A percentile compares a stretch with the other conserved stretches of the same genome.
Evolutionary conservation across 2,888 invertebrate species (phyloP).

Genomic region (Pyrocoelia pectoralis): DNA sequence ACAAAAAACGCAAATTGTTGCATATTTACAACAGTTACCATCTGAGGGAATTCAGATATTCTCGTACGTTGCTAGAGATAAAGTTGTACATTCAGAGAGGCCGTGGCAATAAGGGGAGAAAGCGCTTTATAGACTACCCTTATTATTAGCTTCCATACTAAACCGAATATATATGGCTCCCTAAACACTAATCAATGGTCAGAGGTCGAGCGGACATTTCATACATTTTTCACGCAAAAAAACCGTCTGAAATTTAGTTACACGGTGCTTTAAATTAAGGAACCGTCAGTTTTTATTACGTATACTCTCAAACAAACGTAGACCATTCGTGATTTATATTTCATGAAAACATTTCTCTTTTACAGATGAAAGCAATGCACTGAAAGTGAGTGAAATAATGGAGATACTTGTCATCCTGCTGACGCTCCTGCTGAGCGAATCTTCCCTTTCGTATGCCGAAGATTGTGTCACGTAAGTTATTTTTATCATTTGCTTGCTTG

Average conservation of each 20-base stretch:
- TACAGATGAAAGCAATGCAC: constrained; percentile 39
- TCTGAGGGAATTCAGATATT: constrained; percentile 20
- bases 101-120: constrained; percentile 22
- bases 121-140: constrained; percentile 32
- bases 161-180: constrained; percentile 32
- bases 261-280: neutral
- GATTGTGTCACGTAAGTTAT: constrained; percentile 54
- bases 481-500: constrained; percentile 2
- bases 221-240: constrained; percentile 7
- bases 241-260: neutral
- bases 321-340: neutral
- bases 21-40: constrained; percentile 28
- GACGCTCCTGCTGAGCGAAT: constrained; percentile 46
- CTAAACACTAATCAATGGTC: constrained; percentile 33
- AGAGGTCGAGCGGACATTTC: constrained; percentile 28
- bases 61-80: constrained; percentile 8
- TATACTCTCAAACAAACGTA: neutral
- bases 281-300: neutral
- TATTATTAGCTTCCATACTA: constrained; percentile 33
- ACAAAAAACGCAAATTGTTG: constrained; percentile 29
- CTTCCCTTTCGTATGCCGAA: constrained; percentile 45
- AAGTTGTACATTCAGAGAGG: constrained; percentile 16
- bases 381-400: constrained; percentile 44
- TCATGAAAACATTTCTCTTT: constrained; percentile 24
- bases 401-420: constrained; percentile 45